Base-by-base conservation (phyloP, 2,113 vertebrate species). In the Heloderma charlesbogerti region DNA sequence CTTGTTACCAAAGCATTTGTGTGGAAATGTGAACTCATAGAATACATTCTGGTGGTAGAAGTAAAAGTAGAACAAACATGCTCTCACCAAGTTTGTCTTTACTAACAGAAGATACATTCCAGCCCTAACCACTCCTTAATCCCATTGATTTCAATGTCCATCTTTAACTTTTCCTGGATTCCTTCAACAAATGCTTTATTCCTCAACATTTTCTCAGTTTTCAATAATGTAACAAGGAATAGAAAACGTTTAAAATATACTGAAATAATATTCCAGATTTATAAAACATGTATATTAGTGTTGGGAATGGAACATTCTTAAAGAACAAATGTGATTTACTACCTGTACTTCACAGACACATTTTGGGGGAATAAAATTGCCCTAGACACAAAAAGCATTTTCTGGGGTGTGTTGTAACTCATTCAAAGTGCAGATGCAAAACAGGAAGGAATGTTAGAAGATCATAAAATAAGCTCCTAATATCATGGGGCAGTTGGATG, bases 401-500 rank as follows among this genome's bases (percentile, higher is more conserved):
- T 89, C 37, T 88, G 54, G 80, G 0, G n/a, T 18, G 3, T 84
- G 0, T 10, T 34, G 0, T 66, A 22, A 37, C 18, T 80, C 25
- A 43, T 85, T 89, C 9, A 91, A 86, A 93, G 1, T 31, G 63
- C 8, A 92, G 4, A 34, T 1, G 1, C 91, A 90, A 91, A 92
- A 63, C 22, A 37, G 78, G 54, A 13, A 89, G 31, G 1, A 31
- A 22, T 66, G 80, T 80, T 1, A 66, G 40, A 93, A 94, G 12
- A 67, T 1, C 34, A 0, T 37, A 79, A 78, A 15, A 51, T 31
- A n/a, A 90, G 69, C 3, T 77, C 90, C 6, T 51, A 31, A 1
- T 8, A 72, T n/a, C 15, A 75, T 57, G 54, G 22, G 4, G 0
- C 15, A 87, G 48, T 16, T 69, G 54, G 2, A 27, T 9, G 4